Base-by-base conservation (phyloP, 2,888 invertebrate genomes). In the Helicoverpa assulta region DNA sequence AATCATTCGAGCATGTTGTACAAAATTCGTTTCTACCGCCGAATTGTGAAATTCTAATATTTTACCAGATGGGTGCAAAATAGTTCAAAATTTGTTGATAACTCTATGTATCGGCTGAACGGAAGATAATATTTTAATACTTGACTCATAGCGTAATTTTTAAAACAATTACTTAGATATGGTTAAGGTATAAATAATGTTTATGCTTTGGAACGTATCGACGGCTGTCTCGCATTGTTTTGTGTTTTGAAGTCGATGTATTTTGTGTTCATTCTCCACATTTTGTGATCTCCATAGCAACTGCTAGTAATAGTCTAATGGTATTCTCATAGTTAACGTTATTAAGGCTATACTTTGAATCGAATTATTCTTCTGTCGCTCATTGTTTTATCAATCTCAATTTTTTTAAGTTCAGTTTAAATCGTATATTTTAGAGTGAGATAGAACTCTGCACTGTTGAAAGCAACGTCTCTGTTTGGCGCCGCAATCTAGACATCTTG, bases 41-140 rank as follows among this genome's bases (percentile, higher is more conserved):
- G 50, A 65, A 55, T 40, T 40, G 40, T 12, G 62, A 60, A 57
- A 10, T 56, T 33, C 52, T 47, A 53, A 61, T 61, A 62, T 58
- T 58, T 54, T 62, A 66, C 19, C 58, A 2, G 66, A 77, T 73
- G 73, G 73, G 73, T 77, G 76, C 73, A 57, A 63, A 7, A 77
- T 60, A 78, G 76, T 77, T 70, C 68, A 71, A 76, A 73, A 68
- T 70, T 79, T 67, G 79, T 77, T 77, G 70, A 60, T 66, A 61
- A 43, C 14, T 70, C 43, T 73, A 74, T 74, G 70, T 74, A 73
- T 73, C 26, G 69, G 76, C 70, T 73, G 82, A 68, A 67, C 56
- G 72, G 40, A 64, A 66, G 67, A 70, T 56, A 61, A 76, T 77
- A 71, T 78, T 83, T 77, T 80, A 82, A 70, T 82, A 82, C 75